Base-by-base conservation (phyloP, 2,888 invertebrate species). In the Orchesellides sinensis region DNA sequence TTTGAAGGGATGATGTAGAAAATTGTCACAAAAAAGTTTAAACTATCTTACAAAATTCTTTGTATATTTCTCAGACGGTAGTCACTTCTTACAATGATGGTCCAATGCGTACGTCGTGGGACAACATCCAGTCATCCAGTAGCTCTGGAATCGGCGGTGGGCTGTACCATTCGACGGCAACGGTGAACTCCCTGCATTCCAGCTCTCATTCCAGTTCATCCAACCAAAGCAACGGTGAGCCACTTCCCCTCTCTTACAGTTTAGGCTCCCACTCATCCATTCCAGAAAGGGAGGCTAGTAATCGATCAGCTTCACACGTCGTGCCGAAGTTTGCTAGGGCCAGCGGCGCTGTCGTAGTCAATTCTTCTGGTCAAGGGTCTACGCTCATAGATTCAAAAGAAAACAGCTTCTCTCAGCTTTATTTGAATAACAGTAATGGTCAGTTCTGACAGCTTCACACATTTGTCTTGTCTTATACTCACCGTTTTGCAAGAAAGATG, bases 61-160 rank as follows among this genome's bases (percentile, higher is more conserved):
- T 32, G n/a, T 32, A 8, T n/a, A 40, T 40, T 40, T 40, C 87
- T 47, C 85, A 92, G 92, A 90, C 91, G 72, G 91, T 92, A 68
- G 90, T 89, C 27, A 90, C 91, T 87, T 90, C 91, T 1, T 92
- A 91, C 88, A 91, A 91, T 84, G 92, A 92, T 85, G 91, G 92
- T 21, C 90, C 91, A 8, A 87, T 88, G 54, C 88, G 89, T 25
- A 88, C 89, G 29, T 88, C 88, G 29, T 89, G 89, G 40, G 89
- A 89, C 52, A 86, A 84, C 54, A 83, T 84, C n/a, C 83, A 72
- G 61, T 49, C 69, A 47, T 45, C 66, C 2, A 23, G 61, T 21
- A 82, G 75, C 49, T 70, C 78, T 68, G 35, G 74, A 35, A 72
- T 84, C 47, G 47, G 65, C 78, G 82, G 72, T 25, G 83, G 84